A percentile compares a stretch with the other conserved stretches of the same genome.
phyloP scores from a whole-genome alignment of 2,113 vertebrate genomes.

The Callopanchax toddi region DNA sequence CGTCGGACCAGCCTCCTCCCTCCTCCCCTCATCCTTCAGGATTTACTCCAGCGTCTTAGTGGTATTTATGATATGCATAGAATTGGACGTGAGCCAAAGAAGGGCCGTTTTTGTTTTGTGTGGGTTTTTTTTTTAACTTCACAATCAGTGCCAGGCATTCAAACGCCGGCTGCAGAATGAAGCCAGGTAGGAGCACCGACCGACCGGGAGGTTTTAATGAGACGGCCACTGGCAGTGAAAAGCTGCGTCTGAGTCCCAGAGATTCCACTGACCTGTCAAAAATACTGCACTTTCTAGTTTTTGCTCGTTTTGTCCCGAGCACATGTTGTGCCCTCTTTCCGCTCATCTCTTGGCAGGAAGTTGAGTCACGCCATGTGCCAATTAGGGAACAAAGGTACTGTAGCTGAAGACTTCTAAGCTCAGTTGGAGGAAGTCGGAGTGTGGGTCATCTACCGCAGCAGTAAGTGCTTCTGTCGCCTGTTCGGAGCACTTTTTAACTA shows the following conservation, averaged over 20 bases:
- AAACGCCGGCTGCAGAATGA: conserved; percentile 37
- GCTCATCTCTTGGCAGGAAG: conserved; percentile 66
- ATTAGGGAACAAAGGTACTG: conserved; percentile 70
- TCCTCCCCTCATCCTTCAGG: conserved; percentile 50
- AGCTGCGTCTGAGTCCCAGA: conserved; percentile 30
- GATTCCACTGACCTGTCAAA: conserved; percentile 65
- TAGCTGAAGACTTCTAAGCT: conserved; percentile 51
- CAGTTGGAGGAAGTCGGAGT: conserved; percentile 45
- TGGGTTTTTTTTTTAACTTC: conserved; percentile 51
- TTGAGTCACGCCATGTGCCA: conserved; percentile 68
- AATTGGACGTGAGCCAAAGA: conserved; percentile 48
- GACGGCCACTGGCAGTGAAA: conserved; percentile 59
- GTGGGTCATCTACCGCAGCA: conserved; percentile 48
- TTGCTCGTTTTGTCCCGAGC: conserved; percentile 56
- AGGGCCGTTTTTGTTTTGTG: conserved; percentile 50
- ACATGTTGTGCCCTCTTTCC: conserved; percentile 61
- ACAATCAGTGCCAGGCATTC: conserved; percentile 35
- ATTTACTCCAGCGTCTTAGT: conserved; percentile 58
- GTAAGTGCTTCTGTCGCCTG: conserved; percentile 34
- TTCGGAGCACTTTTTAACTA: conserved; percentile 41
- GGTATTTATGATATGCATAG: conserved; percentile 68
- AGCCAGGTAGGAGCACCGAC: conserved; percentile 60
- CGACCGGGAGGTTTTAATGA: conserved; percentile 68
- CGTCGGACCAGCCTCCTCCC: conserved; percentile 24
- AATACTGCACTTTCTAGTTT: conserved; percentile 43